Conservation (phyloP, 2,888 invertebrate genomes). For the Plebejus argus region DNA sequence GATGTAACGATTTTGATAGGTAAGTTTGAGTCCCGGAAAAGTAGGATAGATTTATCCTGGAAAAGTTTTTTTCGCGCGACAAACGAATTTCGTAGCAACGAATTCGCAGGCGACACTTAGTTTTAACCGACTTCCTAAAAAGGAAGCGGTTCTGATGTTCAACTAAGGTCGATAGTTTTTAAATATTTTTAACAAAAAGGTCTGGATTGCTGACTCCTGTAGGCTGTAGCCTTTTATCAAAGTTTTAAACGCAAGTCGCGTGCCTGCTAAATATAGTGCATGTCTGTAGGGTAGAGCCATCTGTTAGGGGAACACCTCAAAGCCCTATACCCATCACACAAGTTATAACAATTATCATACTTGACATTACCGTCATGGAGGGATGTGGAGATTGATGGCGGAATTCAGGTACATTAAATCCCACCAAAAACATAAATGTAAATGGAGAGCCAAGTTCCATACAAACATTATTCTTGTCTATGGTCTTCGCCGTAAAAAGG, state of each 20-base stretch:
- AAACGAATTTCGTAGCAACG: too few species aligned
- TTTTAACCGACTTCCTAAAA: not conserved
- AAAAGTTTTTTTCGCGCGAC: too few species aligned
- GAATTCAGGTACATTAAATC: not conserved
- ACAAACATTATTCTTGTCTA: too few species aligned
- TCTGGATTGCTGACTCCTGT: not conserved
- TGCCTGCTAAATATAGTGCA: not conserved
- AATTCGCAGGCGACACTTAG: too few species aligned
- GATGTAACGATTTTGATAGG: too few species aligned
- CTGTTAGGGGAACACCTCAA: not conserved
- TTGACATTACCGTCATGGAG: not conserved
- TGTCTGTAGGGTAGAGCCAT: conserved; percentile 4
- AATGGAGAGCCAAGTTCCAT: too few species aligned
- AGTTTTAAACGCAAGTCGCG: not conserved
- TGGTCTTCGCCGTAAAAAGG: too few species aligned
- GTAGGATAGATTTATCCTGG: too few species aligned
- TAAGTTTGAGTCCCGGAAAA: too few species aligned
- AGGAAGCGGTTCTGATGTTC: not conserved
- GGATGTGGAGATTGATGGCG: not conserved
- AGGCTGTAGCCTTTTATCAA: not conserved
- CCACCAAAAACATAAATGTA: too few species aligned
- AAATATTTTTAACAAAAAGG: not conserved
- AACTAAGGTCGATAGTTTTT: too few species aligned
- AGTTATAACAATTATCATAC: conserved; percentile 22
- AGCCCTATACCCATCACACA: not conserved